Evolutionary conservation across 2,888 invertebrate genomes (phyloP).

Genomic region (Oasisia sp.): DNA sequence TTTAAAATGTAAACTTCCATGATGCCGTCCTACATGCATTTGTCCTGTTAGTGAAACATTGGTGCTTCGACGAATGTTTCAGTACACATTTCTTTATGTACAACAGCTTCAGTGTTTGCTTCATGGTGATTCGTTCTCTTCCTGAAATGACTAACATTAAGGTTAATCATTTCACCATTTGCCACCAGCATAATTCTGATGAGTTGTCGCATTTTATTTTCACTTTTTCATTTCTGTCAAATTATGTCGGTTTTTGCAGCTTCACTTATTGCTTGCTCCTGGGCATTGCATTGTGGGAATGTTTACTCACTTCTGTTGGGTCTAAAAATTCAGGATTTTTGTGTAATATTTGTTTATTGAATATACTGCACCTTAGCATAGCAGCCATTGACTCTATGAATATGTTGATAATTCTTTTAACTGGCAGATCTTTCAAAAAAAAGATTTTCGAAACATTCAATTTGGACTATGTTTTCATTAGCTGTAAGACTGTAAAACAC

Average conservation of each 20-base stretch:
- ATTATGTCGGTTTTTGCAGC: neutral
- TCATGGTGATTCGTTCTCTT: neutral
- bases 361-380: neutral
- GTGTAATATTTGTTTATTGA: neutral
- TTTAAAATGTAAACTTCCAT: neutral
- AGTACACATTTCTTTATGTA: neutral
- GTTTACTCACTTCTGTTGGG: neutral
- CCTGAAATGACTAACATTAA: constrained; percentile 6
- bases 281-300: neutral
- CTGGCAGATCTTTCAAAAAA: neutral
- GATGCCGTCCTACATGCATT: neutral
- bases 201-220: neutral
- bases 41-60: neutral
- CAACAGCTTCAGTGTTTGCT: neutral
- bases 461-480: neutral
- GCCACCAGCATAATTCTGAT: neutral
- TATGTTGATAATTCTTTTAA: neutral
- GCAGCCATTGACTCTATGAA: no score
- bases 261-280: neutral
- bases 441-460: neutral
- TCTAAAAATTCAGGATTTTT: neutral
- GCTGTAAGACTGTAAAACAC: neutral
- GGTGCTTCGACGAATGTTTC: neutral
- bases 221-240: neutral
- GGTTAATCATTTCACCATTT: neutral